phyloP scores from a whole-genome alignment of 2,113 vertebrate species.

The Melanocharis versteri region DNA sequence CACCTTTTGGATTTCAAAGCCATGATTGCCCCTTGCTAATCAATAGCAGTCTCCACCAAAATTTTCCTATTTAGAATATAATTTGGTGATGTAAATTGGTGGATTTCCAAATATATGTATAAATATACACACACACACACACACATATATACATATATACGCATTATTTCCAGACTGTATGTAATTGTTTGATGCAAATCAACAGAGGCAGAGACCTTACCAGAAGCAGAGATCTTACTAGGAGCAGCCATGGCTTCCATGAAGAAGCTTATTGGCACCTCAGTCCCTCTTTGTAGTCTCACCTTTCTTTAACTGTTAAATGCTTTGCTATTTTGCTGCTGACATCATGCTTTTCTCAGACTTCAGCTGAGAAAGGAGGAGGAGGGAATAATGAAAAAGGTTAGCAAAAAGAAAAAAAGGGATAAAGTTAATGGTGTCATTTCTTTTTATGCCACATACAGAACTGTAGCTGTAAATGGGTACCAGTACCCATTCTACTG shows the following conservation, averaged over 20 bases:
- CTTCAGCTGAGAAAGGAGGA: background rate
- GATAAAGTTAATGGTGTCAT: background rate
- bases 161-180: background rate
- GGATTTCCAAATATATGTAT: background rate
- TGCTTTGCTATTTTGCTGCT: background rate
- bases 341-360: background rate
- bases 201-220: background rate
- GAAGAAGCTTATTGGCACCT: background rate
- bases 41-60: background rate
- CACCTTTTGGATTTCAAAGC: background rate
- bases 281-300: background rate
- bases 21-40: background rate
- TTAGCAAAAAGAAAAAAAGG: background rate
- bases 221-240: background rate
- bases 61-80: background rate
- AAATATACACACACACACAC: fast-evolving
- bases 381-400: background rate
- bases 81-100: background rate
- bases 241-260: background rate
- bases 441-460: background rate
- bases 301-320: background rate
- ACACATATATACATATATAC: background rate
- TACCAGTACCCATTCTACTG: background rate
- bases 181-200: background rate
- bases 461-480: background rate